Evolutionary conservation across 1,140 invertebrate genomes (phyloP).

Genomic region (Archegozetes longisetosus): DNA sequence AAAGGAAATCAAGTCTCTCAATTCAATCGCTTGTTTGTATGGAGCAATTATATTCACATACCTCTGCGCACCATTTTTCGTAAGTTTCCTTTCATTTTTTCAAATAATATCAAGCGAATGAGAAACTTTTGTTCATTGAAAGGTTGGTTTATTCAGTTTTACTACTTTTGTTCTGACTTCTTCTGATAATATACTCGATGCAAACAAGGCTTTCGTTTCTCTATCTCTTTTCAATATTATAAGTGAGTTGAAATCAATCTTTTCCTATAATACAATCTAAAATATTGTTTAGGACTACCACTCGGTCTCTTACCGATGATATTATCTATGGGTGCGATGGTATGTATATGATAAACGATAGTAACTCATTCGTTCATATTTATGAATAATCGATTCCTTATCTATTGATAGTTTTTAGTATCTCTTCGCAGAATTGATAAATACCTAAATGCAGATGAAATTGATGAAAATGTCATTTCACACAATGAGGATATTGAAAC

Average conservation of each 20-base stretch:
- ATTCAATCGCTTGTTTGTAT: slow-evolving; percentile 21
- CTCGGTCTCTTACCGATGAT: slow-evolving; percentile 34
- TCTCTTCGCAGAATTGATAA: slow-evolving; percentile 21
- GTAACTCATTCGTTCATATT: not conserved
- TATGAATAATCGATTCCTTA: not conserved
- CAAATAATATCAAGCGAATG: slow-evolving; percentile 24
- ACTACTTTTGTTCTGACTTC: slow-evolving; percentile 29
- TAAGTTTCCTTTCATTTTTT: slow-evolving; percentile 24
- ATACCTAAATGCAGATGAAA: slow-evolving; percentile 21
- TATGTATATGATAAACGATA: not conserved
- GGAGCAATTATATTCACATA: slow-evolving; percentile 27
- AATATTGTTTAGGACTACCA: slow-evolving; percentile 26
- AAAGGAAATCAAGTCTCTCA: slow-evolving; percentile 12
- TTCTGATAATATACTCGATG: slow-evolving; percentile 33
- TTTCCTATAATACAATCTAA: slow-evolving; percentile 27
- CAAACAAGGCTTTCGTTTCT: slow-evolving; percentile 43
- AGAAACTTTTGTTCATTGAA: not conserved
- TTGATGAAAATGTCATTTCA: slow-evolving; percentile 24
- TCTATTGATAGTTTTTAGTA: slow-evolving; percentile 21
- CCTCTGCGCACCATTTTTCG: slow-evolving; percentile 5
- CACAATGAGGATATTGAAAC: not conserved
- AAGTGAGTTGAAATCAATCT: slow-evolving; percentile 36
- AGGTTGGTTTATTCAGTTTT: slow-evolving; percentile 17
- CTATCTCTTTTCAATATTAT: slow-evolving; percentile 47
- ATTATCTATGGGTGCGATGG: slow-evolving; percentile 24